Conservation (phyloP, 2,113 vertebrate genomes). For the Canis aureus region DNA sequence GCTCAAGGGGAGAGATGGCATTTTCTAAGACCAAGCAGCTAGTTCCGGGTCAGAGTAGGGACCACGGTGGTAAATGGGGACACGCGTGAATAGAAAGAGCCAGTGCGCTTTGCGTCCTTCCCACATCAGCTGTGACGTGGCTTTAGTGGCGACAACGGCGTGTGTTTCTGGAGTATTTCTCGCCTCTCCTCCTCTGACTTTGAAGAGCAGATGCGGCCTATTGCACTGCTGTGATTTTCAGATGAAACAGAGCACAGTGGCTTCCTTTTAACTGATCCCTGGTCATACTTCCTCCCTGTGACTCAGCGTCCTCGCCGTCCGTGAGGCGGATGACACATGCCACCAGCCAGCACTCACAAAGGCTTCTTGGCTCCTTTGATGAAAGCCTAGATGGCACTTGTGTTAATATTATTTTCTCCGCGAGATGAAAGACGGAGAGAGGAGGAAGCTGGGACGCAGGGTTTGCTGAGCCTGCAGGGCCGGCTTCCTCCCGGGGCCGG, state of each 20-base stretch:
- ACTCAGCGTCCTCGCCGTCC: conserved; percentile 66
- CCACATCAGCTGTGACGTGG: neutral
- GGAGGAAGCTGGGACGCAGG: neutral
- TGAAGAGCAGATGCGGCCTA: neutral
- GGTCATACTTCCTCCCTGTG: conserved; percentile 66
- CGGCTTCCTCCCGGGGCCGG: neutral
- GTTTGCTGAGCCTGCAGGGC: neutral
- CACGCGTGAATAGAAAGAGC: neutral
- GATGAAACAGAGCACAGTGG: conserved; percentile 1
- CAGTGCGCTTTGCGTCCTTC: neutral
- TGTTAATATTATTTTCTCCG: neutral
- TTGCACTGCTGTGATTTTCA: conserved; percentile 46
- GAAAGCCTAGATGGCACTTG: conserved; percentile 20
- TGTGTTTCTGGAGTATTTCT: neutral
- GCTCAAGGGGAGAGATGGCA: neutral
- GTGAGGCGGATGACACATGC: conserved; percentile 58
- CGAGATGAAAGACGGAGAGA: conserved; percentile 20
- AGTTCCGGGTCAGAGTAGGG: neutral
- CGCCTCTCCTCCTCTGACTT: conserved; percentile 33
- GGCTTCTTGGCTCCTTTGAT: conserved; percentile 32
- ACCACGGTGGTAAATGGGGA: neutral
- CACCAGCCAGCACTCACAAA: conserved; percentile 22
- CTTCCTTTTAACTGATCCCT: conserved; percentile 46
- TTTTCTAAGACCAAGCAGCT: neutral
- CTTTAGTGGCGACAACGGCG: neutral